Evolutionary conservation across 53 echinoderm and acorn worm species (phyloP), one percentile per base, ranked within the genome.

Genomic region (Pentamera pediparva): DNA sequence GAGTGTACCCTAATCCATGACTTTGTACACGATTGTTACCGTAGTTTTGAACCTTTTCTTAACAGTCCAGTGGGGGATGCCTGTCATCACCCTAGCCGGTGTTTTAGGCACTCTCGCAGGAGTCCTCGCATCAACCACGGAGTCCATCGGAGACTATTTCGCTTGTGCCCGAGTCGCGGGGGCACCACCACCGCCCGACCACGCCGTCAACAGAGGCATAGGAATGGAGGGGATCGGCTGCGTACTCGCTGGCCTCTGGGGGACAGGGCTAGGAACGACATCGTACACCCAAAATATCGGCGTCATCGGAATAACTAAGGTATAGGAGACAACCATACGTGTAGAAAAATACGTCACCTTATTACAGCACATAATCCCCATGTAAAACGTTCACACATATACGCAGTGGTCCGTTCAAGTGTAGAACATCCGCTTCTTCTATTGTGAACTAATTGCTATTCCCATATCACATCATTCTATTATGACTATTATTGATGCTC

Each of bases 61-160:
- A 9, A 19, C 22, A 89, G 89, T 84, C 13, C 89, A 89, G 26
- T 89, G 89, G 89, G 89, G 89, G 6, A 33, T 56, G 7, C 89
- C 89, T 27, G 71, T 81, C 3, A 48, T 84, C 17, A 74, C 80
- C 0, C 6, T 75, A 10, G 69, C 80, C 13, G 56, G 76, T 35
- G 76, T 71, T 4, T 61, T 84, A 2, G 89, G 89, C 32, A 84
- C 84, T 69, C 26, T 59, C 10, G 80, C 84, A 19, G 89, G 84
- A 15, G 70, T 70, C 10, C 36, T 80, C 1, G 89, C 89, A 3
- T 89, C 89, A 41, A 80, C 81, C 31, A 59, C 84, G 2, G 89
- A 89, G 32, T 89, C 89, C 15, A 64, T 89, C 25, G 89, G 89
- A 6, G 89, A 89, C 35, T 89, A 89, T 56, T 83, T 82, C 69